Base-by-base conservation (phyloP, 2,888 invertebrate genomes). In the Drosophila acutilabella region DNA sequence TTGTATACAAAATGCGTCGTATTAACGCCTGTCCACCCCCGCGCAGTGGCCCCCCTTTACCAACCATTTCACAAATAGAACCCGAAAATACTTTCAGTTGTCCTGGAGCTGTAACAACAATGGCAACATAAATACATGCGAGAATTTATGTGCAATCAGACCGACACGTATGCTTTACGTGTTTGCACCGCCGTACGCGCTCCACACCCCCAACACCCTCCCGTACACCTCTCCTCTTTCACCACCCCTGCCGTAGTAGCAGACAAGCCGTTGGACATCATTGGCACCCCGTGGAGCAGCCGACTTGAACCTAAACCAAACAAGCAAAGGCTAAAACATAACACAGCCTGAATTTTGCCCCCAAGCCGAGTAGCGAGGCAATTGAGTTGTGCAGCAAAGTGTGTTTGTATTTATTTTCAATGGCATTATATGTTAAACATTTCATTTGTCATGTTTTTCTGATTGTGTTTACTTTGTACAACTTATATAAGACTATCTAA, bases 101-200 rank as follows among this genome's bases (percentile, higher is more conserved):
- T 36, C 40, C 59, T 26, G 16, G 16, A 44, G 16, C 45, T 45
- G 23, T 11, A 72, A 47, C 45, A 54, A 45, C 36, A 70, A 53
- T 23, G 58, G 26, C 14, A 38, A 47, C 45, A 64, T 40, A 64
- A 42, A 69, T 48, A 66, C 57, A 41, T 61, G 51, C 50, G 44
- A 53, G 67, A 78, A 80, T 88, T 83, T 86, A 88, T 84, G 78
- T 83, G 87, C 87, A 84, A 84, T 84, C 89, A 88, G 81, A 48
- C 76, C 76, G 79, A 86, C 84, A 88, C 84, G 89, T 89, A 87
- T 81, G 68, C 47, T 59, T 62, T 81, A 84, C 84, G 87, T 84
- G 82, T 56, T 64, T 61, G 48, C 45, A 40, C 50, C 20, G 50
- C 45, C 52, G 52, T 16, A 26, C 30, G 2, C 8, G 30, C 8